Conservation (phyloP, 2,113 vertebrate genomes). For the Tapirus terrestris region DNA sequence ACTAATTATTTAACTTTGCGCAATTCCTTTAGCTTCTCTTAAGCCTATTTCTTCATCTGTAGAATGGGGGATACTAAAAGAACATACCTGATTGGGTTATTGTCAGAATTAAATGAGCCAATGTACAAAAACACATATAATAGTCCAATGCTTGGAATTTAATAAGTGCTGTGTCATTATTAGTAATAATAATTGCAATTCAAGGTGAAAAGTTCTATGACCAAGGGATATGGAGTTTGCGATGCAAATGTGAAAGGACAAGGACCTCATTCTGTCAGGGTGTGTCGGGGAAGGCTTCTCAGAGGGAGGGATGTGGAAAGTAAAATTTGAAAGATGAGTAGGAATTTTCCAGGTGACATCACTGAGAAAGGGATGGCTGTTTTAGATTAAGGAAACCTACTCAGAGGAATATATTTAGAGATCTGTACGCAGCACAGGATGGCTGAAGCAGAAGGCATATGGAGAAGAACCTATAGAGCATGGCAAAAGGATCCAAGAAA, state of each 20-base stretch:
- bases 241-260: not conserved
- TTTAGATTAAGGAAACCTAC: not conserved
- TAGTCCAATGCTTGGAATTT: not conserved
- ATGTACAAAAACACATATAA: not conserved
- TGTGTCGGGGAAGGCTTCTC: not conserved
- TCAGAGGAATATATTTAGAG: not conserved
- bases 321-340: not conserved
- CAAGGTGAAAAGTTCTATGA: not conserved
- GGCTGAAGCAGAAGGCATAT: not conserved
- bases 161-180: not conserved
- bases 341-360: slow-evolving; percentile 58
- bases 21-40: not conserved
- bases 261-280: slow-evolving; percentile 33
- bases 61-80: not conserved
- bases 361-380: not conserved
- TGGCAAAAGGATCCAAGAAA: not conserved
- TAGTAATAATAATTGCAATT: not conserved
- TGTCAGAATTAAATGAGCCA: not conserved
- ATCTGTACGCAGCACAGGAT: not conserved
- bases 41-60: not conserved
- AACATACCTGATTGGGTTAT: not conserved
- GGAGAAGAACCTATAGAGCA: not conserved
- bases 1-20: not conserved
- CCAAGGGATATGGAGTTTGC: not conserved
- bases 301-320: not conserved